Evolutionary conservation across 2,113 vertebrate genomes (phyloP).

Genomic region (Ctenodactylus gundi): DNA sequence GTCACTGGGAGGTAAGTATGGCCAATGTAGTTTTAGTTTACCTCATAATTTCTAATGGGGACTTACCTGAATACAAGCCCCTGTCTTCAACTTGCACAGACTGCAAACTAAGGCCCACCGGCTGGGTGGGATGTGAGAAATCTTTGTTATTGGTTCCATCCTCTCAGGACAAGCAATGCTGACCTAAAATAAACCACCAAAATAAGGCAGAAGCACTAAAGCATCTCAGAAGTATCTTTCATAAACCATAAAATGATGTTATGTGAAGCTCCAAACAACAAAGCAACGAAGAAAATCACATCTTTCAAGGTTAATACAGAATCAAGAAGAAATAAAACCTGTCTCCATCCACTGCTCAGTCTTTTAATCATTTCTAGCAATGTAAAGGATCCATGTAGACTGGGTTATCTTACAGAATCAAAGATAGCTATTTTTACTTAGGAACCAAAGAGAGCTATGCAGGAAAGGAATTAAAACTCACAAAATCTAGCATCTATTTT

Average conservation of each 20-base stretch:
- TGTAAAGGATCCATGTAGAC: background rate
- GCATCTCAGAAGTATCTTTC: slow-evolving; percentile 7
- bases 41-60: slow-evolving; percentile 16
- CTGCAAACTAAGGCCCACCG: slow-evolving; percentile 98
- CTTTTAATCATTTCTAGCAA: slow-evolving; percentile 42
- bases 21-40: background rate
- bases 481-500: slow-evolving; percentile 19
- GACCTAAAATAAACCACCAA: slow-evolving; percentile 86
- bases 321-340: slow-evolving; percentile 57
- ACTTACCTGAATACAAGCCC: slow-evolving; percentile 96
- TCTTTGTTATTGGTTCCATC: slow-evolving; percentile 99
- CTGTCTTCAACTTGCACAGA: slow-evolving; percentile 97
- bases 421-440: slow-evolving; percentile 32
- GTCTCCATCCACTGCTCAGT: slow-evolving; percentile 4
- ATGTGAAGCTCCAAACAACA: slow-evolving; percentile 23
- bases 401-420: slow-evolving; percentile 34
- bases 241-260: slow-evolving; percentile 38
- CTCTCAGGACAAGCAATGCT: slow-evolving; percentile 98
- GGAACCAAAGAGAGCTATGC: slow-evolving; percentile 45
- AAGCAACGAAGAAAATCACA: slow-evolving; percentile 18
- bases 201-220: slow-evolving; percentile 2
- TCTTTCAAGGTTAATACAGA: slow-evolving; percentile 52
- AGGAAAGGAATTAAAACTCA: slow-evolving; percentile 42
- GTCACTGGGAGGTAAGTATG: background rate
- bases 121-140: slow-evolving; percentile 97